Evolutionary conservation across 2,797 vertebrate species (phyloP), one percentile per base, ranked within the genome.

Genomic region (Buceros bicornis): DNA sequence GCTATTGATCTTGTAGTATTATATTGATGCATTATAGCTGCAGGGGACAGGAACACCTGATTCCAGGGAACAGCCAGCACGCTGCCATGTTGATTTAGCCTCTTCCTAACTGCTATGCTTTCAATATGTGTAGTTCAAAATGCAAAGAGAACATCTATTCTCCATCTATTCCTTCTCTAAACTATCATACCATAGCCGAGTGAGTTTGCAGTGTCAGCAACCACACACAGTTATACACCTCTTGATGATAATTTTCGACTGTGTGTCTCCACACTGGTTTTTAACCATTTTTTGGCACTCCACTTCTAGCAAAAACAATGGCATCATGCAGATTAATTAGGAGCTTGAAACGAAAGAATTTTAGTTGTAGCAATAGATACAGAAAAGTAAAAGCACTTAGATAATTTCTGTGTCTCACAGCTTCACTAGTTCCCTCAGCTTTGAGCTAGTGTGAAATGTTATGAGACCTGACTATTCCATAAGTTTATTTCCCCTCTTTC

Each of bases 41-140:
- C 45, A 56, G 87, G 93, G 89, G 53, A 95, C 84, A 91, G 84
- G 40, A 95, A 11, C 71, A 93, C 56, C 89, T 95, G 73, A 92
- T 91, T 80, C 40, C 84, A 77, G 64, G 67, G 45, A 82, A 45
- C 20, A 91, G 56, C 58, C 60, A 70, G 40, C 24, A 13, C 26
- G 54, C 26, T 96, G 66, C 66, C 50, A 25, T 51, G 81, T 90
- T 87, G 83, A 94, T 95, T 94, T 87, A 86, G 88, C 18, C 57
- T 67, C 42, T 74, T 79, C 62, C 62, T 58, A 58, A 31, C 69
- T 47, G 25, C 47, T 92, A 5, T 48, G 20, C 50, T 79, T 82
- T 72, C 66, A 65, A 9, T 35, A 35, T 3, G 1, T 51, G 48
- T 3, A 42, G 61, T 48, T 65, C 56, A 67, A 83, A 92, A 92